Conservation (phyloP, 2,888 invertebrate genomes). For the Heliconius erato region DNA sequence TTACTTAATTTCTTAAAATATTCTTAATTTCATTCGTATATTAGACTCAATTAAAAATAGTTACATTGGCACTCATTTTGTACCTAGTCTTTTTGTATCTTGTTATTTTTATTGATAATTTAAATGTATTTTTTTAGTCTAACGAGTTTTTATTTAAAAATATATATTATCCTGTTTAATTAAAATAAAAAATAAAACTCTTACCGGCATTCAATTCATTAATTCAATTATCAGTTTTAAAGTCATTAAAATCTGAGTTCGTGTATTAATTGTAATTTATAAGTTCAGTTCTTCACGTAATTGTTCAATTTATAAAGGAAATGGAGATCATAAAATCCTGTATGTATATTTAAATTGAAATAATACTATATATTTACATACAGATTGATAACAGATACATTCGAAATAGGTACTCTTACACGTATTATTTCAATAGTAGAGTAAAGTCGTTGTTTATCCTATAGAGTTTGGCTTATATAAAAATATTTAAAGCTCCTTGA, state of each 20-base stretch:
- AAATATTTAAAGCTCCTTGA: not conserved
- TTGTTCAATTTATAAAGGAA: constrained; percentile 10
- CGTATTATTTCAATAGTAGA: not conserved
- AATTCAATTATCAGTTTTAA: constrained; percentile 11
- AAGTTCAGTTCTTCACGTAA: not conserved
- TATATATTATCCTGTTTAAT: constrained; percentile 2
- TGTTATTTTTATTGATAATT: not conserved
- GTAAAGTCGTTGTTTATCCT: not conserved
- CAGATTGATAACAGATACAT: not conserved
- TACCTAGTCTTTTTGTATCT: not conserved
- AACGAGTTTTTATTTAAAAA: not conserved
- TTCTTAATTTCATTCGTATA: not conserved
- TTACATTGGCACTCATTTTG: not conserved
- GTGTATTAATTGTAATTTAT: constrained; percentile 21
- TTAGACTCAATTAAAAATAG: not conserved
- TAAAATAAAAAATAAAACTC: not conserved
- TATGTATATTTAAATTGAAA: not conserved
- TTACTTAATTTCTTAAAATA: not conserved
- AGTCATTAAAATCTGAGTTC: not conserved
- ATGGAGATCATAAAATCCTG: not conserved
- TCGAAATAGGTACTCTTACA: not conserved
- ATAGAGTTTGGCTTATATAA: not conserved
- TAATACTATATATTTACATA: not conserved
- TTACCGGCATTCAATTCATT: constrained; percentile 7
- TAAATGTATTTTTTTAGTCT: not conserved